phyloP scores from a whole-genome alignment of 1,140 invertebrate species.

The Bursaphelenchus mucronatus region DNA sequence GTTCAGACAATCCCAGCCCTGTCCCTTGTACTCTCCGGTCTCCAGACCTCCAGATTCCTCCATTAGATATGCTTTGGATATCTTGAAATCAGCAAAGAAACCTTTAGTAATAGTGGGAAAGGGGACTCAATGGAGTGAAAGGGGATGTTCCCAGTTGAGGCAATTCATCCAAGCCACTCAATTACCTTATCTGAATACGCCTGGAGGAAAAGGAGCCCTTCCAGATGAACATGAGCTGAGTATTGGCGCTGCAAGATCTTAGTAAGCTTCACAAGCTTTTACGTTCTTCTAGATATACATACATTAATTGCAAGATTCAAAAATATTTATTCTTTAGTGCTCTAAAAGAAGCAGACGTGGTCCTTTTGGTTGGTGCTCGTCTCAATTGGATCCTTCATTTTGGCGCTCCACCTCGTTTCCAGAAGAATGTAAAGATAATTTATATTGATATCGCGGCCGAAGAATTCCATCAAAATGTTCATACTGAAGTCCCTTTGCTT shows the following conservation, averaged over 20 bases:
- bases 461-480: conserved; percentile 83
- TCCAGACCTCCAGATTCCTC: conserved; percentile 69
- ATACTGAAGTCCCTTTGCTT: conserved; percentile 71
- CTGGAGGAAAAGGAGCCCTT: conserved; percentile 92
- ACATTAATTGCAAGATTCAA: conserved; percentile 9
- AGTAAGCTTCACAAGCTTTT: conserved; percentile 48
- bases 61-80: conserved; percentile 70
- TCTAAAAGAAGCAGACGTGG: conserved; percentile 78
- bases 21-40: conserved; percentile 67
- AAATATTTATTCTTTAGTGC: conserved; percentile 64
- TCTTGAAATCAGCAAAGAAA: conserved; percentile 71
- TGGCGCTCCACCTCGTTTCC: conserved; percentile 79
- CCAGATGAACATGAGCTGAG: conserved; percentile 74
- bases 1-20: conserved; percentile 17
- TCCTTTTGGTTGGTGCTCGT: conserved; percentile 80
- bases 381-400: conserved; percentile 98
- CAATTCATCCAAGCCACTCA: conserved; percentile 70
- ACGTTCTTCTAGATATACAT: background rate
- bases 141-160: conserved; percentile 38
- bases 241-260: conserved; percentile 78
- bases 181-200: conserved; percentile 84
- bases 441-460: conserved; percentile 85
- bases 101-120: conserved; percentile 89
- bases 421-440: conserved; percentile 77
- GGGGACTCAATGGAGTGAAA: conserved; percentile 65